Base-by-base conservation (phyloP, 1,140 invertebrate species). In the Vollenhovia emeryi region DNA sequence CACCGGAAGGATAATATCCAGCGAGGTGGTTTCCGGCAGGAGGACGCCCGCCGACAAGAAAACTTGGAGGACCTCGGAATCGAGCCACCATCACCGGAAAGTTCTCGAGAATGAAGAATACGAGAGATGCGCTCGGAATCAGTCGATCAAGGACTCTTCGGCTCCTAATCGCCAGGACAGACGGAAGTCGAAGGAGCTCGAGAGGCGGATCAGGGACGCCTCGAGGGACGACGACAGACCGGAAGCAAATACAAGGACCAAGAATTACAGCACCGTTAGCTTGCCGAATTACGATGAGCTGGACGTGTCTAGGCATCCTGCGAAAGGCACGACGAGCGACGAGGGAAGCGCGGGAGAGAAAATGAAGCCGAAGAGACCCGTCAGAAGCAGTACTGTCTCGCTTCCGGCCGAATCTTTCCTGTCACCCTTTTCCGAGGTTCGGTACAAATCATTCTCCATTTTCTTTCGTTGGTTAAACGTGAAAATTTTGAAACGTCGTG, bases 231-330 rank as follows among this genome's bases (percentile, higher is more conserved):
- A 60, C 1, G 85, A 69, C 78, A 83, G 78, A 69, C 18, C 78
- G 83, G 84, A 88, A 57, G 36, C 45, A 62, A 79, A 84, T 62
- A 86, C 87, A 30, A 93, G 93, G 91, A 87, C 90, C 27, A 95
- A 95, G 90, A 94, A 94, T 89, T 91, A 87, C 76, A 95, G 94
- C 71, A 95, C 95, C 15, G 93, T 94, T 84, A 96, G 95, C 40
- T 90, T 96, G 74, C 95, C 95, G 33, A 95, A 95, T 92, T 95
- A 95, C 89, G 93, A 92, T 88, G 95, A 96, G 85, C 91, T 95
- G 45, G 87, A 92, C 48, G 78, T 79, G 59, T 52, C 64, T 50
- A 86, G 86, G 57, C 74, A 85, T 52, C 52, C 69, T 8, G 5
- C 24, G 84, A 85, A 87, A 87, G 88, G 68, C 57, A 68, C 64